A percentile compares a stretch with the other conserved stretches of the same genome.
phyloP scores from a whole-genome alignment of 2,113 vertebrate species.

The Fukomys damarensis region DNA sequence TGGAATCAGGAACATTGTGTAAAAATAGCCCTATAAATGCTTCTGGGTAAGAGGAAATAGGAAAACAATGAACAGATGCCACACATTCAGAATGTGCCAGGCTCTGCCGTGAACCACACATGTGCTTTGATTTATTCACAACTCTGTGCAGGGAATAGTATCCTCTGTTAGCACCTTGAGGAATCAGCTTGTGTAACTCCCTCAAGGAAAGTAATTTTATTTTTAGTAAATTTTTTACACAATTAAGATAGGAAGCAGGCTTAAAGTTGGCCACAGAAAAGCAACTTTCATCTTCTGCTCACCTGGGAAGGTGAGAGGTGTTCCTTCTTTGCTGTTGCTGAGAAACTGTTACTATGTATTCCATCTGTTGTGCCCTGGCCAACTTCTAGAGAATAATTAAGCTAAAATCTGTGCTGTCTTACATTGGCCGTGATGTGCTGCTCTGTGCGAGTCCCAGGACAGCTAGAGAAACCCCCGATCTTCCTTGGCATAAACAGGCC shows the following conservation, averaged over 20 bases:
- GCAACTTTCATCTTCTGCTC: slow-evolving; percentile 42
- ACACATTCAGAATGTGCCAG: background rate
- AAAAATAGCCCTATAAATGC: background rate
- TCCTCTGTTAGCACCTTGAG: slow-evolving; percentile 26
- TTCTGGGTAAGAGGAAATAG: slow-evolving; percentile 24
- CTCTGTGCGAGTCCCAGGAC: background rate
- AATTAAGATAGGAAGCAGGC: background rate
- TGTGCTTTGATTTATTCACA: background rate
- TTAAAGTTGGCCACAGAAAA: slow-evolving; percentile 14
- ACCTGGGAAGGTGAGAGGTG: background rate
- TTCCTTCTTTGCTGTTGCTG: background rate
- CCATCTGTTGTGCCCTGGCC: background rate
- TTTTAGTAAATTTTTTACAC: slow-evolving; percentile 41
- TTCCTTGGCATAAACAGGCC: background rate
- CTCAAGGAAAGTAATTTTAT: slow-evolving; percentile 53
- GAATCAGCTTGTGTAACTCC: background rate
- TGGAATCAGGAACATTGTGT: background rate
- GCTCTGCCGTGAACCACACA: background rate
- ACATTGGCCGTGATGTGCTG: background rate
- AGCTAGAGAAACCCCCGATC: background rate
- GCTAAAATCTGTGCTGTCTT: background rate
- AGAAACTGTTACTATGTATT: background rate
- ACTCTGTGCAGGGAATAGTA: background rate
- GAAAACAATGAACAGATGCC: background rate
- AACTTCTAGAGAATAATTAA: background rate